A percentile compares a stretch with the other conserved stretches of the same genome.
phyloP scores from a whole-genome alignment of 2,888 invertebrate species.

The Caenorhabditis angaria region DNA sequence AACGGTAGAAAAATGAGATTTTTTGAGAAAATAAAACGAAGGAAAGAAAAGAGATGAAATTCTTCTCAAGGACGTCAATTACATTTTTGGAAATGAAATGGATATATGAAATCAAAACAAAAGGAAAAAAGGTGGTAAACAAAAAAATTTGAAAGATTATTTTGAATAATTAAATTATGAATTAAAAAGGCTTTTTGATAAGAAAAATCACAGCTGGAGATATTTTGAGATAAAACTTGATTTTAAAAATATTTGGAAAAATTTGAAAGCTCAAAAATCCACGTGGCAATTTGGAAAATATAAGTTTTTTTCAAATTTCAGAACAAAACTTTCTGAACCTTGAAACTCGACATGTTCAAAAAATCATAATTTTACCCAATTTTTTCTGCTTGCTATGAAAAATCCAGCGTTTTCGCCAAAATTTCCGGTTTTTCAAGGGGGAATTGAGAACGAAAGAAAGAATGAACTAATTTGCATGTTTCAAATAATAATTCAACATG shows the following conservation, averaged over 20 bases:
- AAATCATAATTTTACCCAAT: too few species aligned
- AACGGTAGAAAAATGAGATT: background rate
- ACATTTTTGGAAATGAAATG: background rate
- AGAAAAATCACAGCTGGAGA: background rate
- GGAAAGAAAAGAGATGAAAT: too few species aligned
- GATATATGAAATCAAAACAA: background rate
- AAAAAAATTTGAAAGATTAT: too few species aligned
- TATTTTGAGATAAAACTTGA: background rate
- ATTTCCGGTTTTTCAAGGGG: background rate
- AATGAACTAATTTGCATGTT: conserved; percentile 2
- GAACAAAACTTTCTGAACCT: too few species aligned
- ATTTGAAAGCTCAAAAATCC: too few species aligned
- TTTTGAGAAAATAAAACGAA: background rate
- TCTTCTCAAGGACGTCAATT: background rate
- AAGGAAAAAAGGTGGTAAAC: too few species aligned
- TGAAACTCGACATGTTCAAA: background rate
- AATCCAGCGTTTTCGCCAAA: background rate
- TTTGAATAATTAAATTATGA: too few species aligned
- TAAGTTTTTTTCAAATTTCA: too few species aligned
- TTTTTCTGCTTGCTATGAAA: too few species aligned
- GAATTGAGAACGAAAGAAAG: background rate
- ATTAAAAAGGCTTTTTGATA: too few species aligned
- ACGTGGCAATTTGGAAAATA: too few species aligned
- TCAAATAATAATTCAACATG: background rate
- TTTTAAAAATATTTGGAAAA: too few species aligned